Percentiles rank a stretch among this genome's conserved stretches.
phyloP scores from a whole-genome alignment of 2,888 invertebrate species.

The Calliphora vomitoria region DNA sequence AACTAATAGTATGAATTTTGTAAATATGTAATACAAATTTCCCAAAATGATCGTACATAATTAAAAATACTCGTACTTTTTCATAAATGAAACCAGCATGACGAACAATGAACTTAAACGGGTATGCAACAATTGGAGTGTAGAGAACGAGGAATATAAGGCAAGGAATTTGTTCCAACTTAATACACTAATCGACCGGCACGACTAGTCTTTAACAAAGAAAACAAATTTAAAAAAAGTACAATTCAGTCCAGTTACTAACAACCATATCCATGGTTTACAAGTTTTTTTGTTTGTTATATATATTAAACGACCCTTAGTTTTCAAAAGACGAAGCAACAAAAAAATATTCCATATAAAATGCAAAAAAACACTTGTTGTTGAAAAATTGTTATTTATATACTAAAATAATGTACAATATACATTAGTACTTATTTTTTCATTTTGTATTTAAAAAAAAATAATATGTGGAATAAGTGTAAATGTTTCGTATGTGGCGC shows the following conservation, averaged over 20 bases:
- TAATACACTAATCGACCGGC: neutral
- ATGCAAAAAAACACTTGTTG: constrained; percentile 61
- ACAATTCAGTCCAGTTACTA: constrained; percentile 35
- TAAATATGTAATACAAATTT: too few relatives aligned
- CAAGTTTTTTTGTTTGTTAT: constrained; percentile 13
- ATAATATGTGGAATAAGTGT: constrained; percentile 53
- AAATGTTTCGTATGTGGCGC: constrained; percentile 65
- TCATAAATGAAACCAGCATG: constrained; percentile 68
- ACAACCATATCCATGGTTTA: constrained; percentile 40
- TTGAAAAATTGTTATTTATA: constrained; percentile 45
- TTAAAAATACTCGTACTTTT: neutral
- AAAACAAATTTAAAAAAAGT: neutral
- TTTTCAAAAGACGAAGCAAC: constrained; percentile 34
- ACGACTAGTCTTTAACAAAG: neutral
- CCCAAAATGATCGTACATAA: neutral
- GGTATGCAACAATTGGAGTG: constrained; percentile 42
- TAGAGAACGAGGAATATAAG: neutral
- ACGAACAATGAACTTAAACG: constrained; percentile 73
- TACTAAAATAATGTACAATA: constrained; percentile 22
- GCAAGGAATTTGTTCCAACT: constrained; percentile 33
- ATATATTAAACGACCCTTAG: constrained; percentile 54
- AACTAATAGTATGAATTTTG: too few relatives aligned
- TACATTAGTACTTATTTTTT: constrained; percentile 34
- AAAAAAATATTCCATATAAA: constrained; percentile 61
- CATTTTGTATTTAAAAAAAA: constrained; percentile 41